Conservation (phyloP, 2,113 vertebrate species). For the Echinops telfairi region DNA sequence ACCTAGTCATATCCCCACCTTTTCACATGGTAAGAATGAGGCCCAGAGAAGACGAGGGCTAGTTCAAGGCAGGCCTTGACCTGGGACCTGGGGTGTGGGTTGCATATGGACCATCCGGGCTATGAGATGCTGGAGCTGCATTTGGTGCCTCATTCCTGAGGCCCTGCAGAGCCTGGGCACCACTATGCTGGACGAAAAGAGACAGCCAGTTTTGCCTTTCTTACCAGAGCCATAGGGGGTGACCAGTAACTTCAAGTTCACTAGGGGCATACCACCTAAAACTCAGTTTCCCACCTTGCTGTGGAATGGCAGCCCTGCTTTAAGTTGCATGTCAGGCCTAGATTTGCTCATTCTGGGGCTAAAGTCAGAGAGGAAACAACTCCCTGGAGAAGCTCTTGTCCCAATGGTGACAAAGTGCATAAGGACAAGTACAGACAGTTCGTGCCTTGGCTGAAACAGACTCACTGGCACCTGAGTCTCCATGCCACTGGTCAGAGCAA, state of each 20-base stretch:
- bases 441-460: background rate
- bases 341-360: too few species aligned
- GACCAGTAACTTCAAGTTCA: too few species aligned
- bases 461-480: background rate
- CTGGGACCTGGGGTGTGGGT: too few species aligned
- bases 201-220: too few species aligned
- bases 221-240: fast-evolving
- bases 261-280: too few species aligned
- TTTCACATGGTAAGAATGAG: background rate
- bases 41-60: background rate
- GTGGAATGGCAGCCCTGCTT: background rate
- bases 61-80: background rate
- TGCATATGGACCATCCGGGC: fast-evolving
- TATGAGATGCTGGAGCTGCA: fast-evolving
- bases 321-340: too few species aligned
- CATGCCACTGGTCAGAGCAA: background rate
- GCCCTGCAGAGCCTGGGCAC: fast-evolving
- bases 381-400: too few species aligned
- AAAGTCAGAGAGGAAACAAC: background rate
- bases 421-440: too few species aligned
- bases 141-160: too few species aligned
- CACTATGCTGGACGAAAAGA: too few species aligned
- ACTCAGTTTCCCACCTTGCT: fast-evolving
- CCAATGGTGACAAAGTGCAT: too few species aligned
- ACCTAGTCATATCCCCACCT: too few species aligned